Evolutionary conservation across 2,797 vertebrate species (phyloP).

Genomic region (Pseudochaenichthys georgianus): DNA sequence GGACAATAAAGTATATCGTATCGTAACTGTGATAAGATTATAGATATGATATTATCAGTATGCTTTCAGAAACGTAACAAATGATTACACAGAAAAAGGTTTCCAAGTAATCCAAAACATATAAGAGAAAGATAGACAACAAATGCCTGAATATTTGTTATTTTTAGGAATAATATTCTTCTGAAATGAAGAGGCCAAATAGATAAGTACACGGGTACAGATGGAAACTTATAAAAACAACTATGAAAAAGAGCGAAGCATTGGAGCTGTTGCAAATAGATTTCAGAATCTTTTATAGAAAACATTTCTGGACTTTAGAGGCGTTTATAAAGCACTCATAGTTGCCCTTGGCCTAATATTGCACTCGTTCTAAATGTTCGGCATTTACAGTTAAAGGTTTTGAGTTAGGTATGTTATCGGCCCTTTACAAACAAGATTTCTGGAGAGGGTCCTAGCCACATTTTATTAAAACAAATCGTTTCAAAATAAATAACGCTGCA

Average conservation of each 20-base stretch:
- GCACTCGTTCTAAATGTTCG: neutral
- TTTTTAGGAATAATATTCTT: neutral
- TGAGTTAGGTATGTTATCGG: neutral
- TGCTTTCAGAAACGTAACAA: neutral
- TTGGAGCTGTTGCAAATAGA: neutral
- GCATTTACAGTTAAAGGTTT: neutral
- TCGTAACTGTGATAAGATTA: neutral
- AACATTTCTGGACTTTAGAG: neutral
- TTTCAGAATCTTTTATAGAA: neutral
- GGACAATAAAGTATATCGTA: too few relatives aligned
- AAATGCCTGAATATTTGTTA: too few relatives aligned
- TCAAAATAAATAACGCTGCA: constrained; percentile 54
- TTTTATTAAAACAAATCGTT: constrained; percentile 48
- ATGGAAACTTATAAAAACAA: neutral
- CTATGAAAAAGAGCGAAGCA: neutral
- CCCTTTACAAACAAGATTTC: constrained; percentile 12
- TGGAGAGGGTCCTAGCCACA: constrained; percentile 36
- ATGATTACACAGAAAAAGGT: neutral
- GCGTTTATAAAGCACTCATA: neutral
- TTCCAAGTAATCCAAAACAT: neutral
- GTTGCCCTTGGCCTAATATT: neutral
- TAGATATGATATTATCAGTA: neutral
- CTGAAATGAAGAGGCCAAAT: neutral
- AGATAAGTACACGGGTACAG: neutral
- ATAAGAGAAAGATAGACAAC: neutral